Conservation (phyloP, 2,113 vertebrate species). For the Eidolon helvum region DNA sequence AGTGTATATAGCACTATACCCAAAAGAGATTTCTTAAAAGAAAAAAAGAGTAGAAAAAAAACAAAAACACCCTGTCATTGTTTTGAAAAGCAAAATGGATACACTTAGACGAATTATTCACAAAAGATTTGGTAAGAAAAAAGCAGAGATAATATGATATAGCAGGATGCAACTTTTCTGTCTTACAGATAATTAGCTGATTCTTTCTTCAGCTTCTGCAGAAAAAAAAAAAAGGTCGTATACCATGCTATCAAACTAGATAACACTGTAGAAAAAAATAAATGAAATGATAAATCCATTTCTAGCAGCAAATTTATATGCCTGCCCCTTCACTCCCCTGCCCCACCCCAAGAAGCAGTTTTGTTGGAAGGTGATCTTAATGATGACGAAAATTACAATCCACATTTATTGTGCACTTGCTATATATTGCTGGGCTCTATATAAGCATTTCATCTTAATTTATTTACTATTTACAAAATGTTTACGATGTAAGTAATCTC, state of each 20-base stretch:
- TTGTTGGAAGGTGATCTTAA: too few relatives aligned
- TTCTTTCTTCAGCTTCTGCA: not conserved
- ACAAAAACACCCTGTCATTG: not conserved
- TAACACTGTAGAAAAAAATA: not conserved
- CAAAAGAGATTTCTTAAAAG: not conserved
- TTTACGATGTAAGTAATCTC: not conserved
- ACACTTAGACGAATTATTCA: not conserved
- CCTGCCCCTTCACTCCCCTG: not conserved
- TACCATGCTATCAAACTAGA: not conserved
- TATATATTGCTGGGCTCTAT: not conserved
- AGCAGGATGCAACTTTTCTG: not conserved
- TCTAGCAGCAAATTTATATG: not conserved
- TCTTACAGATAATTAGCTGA: not conserved
- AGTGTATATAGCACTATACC: not conserved
- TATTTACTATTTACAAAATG: not conserved
- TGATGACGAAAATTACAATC: not conserved
- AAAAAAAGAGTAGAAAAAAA: not conserved
- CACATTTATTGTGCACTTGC: not conserved
- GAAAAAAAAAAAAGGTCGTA: not conserved
- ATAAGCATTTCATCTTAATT: not conserved
- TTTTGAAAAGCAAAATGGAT: not conserved
- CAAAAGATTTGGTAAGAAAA: not conserved
- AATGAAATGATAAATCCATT: too few relatives aligned
- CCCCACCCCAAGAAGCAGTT: not conserved
- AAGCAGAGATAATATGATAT: not conserved